These are phyloP conservation scores for Protosalanx chinensis DNA, from an alignment of 2,797 vertebrate genomes.

Conservation along the genomic window DNA sequence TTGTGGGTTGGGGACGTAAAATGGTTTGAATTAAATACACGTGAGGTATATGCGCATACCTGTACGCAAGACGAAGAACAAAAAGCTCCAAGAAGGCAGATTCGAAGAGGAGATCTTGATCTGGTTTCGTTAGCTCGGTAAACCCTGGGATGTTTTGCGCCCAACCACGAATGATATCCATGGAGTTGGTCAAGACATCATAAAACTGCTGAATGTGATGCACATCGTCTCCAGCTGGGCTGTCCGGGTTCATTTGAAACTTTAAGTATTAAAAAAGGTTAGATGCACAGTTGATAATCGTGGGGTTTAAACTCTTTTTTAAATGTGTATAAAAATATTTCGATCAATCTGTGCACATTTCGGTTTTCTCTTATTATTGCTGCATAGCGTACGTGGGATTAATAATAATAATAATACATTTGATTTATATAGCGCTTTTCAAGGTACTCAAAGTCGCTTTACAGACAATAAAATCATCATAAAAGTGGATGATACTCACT, in stretches of 20 bases:
- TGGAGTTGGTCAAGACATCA: constrained; percentile 91
- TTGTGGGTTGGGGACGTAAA: constrained; percentile 41
- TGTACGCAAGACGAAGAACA: constrained; percentile 90
- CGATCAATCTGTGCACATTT: no score
- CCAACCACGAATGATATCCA: constrained; percentile 95
- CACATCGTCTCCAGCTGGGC: constrained; percentile 85
- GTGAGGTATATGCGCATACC: constrained; percentile 64
- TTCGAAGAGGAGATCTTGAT: constrained; percentile 96
- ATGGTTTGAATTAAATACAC: no score
- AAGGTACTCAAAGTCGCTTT: no score
- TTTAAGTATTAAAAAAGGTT: constrained; percentile 68
- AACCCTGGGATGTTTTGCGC: constrained; percentile 92
- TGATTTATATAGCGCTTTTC: no score
- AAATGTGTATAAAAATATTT: no score
- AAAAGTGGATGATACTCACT: constrained; percentile 69
- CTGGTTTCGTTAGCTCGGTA: constrained; percentile 81
- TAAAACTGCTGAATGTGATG: constrained; percentile 95
- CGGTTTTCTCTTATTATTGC: no score
- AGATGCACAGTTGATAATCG: constrained; percentile 57
- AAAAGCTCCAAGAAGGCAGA: constrained; percentile 97
- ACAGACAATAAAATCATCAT: no score
- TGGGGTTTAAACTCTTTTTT: neutral
- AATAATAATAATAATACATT: no score
- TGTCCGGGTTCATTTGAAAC: constrained; percentile 89
- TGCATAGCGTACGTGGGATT: no score